These are phyloP conservation scores for Zaprionus tsacasi DNA, from an alignment of 1,140 invertebrate species.

Conservation along the genomic window DNA sequence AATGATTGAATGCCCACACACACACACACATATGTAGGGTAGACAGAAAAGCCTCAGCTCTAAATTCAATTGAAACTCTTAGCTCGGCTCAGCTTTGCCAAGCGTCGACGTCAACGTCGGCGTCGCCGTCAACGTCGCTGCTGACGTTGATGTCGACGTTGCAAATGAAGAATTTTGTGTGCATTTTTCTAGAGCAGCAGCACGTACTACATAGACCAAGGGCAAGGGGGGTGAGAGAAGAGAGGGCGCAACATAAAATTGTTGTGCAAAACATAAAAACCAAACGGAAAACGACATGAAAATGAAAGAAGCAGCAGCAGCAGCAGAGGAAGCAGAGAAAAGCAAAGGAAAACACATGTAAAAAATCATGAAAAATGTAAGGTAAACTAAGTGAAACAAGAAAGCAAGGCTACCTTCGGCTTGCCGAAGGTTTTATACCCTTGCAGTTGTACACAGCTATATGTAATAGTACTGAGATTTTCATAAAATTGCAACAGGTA, in stretches of 20 bases:
- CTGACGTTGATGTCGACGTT: slow-evolving; percentile 11
- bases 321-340: background rate
- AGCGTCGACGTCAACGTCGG: slow-evolving; percentile 14
- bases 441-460: no score
- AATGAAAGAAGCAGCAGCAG: slow-evolving; percentile 30
- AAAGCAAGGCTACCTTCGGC: no score
- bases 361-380: slow-evolving; percentile 71
- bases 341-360: slow-evolving; percentile 17
- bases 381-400: slow-evolving; percentile 45
- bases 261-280: slow-evolving; percentile 77
- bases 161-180: slow-evolving; percentile 76
- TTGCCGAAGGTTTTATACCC: no score
- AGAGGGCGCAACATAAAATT: slow-evolving; percentile 74
- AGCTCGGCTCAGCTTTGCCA: slow-evolving; percentile 42
- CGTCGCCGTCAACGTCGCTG: slow-evolving; percentile 13
- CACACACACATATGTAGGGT: slow-evolving; percentile 1
- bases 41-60: slow-evolving; percentile 49
- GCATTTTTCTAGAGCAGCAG: slow-evolving; percentile 69
- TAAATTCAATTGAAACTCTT: slow-evolving; percentile 77
- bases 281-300: slow-evolving; percentile 76
- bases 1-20: slow-evolving; percentile 75
- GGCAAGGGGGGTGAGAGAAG: no score
- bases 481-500: no score
- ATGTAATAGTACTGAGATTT: no score
- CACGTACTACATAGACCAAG: slow-evolving; percentile 50